Base-by-base conservation (phyloP, 1,140 invertebrate species). In the Eumeta japonica region DNA sequence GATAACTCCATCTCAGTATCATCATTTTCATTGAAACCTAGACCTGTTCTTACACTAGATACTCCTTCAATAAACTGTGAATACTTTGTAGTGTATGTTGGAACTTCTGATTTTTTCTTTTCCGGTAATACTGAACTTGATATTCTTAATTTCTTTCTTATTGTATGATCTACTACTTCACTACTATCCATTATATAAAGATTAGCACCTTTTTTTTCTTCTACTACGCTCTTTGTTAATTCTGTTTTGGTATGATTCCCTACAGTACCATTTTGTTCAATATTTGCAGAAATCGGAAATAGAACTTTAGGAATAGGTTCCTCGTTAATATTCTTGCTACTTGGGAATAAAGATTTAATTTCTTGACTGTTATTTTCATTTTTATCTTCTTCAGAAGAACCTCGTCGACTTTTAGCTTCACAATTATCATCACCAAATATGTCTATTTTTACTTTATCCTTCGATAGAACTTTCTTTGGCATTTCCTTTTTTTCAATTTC, bases 401-500 rank as follows among this genome's bases (percentile, higher is more conserved):
- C n/a, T n/a, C n/a, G n/a, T n/a, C n/a, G n/a, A n/a, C n/a, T n/a
- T n/a, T 58, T 1, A 51, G 48, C 32, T 47, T 50, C 5, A 24
- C 28, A 10, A n/a, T 28, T 35, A 11, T 37, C 43, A 14, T 52
- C 50, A 32, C 45, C 39, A 15, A 47, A 44, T 2, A 39, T 35
- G 12, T 58, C 46, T 34, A 44, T 52, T 16, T 45, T 44, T 1
- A 4, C 38, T 41, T 59, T 66, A 7, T 41, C 15, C 38, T 65
- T 67, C 3, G 44, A 9, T 7, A n/a, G n/a, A n/a, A n/a, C n/a
- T n/a, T n/a, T n/a, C n/a, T n/a, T n/a, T n/a, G n/a, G n/a, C n/a
- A 74, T 37, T 48, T 74, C 70, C 36, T 57, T 72, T 34, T 64
- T 66, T 40, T 74, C 70, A 16, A 74, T 74, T 48, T 72, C 65